Percentiles rank a stretch among this genome's conserved stretches.
Conservation (phyloP, 2,888 invertebrate species). For the Hesperia comma region DNA sequence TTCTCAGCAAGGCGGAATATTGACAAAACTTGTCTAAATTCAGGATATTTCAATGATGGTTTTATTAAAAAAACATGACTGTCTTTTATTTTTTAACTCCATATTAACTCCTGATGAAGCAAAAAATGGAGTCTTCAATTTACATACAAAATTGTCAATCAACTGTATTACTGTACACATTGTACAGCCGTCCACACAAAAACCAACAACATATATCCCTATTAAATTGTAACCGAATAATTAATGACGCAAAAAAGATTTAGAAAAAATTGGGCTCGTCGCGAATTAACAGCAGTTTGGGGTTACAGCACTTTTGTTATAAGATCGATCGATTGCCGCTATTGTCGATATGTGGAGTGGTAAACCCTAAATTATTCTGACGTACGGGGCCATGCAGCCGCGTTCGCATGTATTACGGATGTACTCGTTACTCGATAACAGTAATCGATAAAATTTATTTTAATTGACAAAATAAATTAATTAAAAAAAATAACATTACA, state of each 20-base stretch:
- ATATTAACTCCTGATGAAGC: slow-evolving; percentile 23
- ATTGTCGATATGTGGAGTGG: slow-evolving; percentile 61
- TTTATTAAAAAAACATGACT: too few species aligned
- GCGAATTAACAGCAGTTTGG: slow-evolving; percentile 62
- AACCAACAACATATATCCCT: slow-evolving; percentile 59
- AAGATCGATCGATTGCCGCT: slow-evolving; percentile 55
- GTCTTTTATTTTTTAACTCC: too few species aligned
- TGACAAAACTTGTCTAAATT: background rate
- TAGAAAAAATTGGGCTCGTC: slow-evolving; percentile 47
- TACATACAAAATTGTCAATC: slow-evolving; percentile 60
- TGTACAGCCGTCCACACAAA: slow-evolving; percentile 51
- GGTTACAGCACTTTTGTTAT: slow-evolving; percentile 71
- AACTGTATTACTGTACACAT: slow-evolving; percentile 48
- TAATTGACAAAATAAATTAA: too few species aligned
- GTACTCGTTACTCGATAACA: slow-evolving; percentile 40
- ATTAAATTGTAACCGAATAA: slow-evolving; percentile 76
- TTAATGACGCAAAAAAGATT: slow-evolving; percentile 50
- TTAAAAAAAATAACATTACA: too few species aligned
- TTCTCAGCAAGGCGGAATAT: background rate
- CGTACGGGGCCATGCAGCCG: slow-evolving; percentile 52
- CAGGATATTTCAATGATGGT: background rate
- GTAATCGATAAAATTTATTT: background rate
- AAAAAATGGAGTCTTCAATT: slow-evolving; percentile 49
- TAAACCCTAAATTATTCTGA: slow-evolving; percentile 65
- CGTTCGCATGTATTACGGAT: slow-evolving; percentile 49